phyloP scores from a whole-genome alignment of 2,797 vertebrate genomes.

The Novumbra hubbsi region DNA sequence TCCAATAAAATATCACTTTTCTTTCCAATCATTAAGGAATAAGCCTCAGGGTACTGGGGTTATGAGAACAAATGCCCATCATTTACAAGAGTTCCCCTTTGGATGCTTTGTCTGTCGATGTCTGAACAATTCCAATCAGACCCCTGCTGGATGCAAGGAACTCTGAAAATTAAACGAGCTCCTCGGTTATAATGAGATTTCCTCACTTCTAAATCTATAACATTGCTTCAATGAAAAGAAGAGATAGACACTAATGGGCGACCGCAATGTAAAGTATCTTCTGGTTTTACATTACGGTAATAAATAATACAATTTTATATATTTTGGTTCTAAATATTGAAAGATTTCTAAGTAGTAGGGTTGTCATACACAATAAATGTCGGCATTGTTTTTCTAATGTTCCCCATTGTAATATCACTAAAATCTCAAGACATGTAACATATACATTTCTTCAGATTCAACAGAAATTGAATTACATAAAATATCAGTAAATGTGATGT shows the following conservation, averaged over 20 bases:
- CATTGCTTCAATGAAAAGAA: conserved; percentile 10
- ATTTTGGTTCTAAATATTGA: conserved; percentile 8
- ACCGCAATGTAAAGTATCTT: conserved; percentile 6
- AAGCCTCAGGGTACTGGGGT: conserved; percentile 23
- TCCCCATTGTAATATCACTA: conserved; percentile 25
- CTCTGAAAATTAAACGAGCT: conserved; percentile 33
- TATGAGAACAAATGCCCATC: conserved; percentile 34
- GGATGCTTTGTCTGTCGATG: conserved; percentile 29
- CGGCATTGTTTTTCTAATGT: background rate
- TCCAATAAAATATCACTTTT: conserved; percentile 19
- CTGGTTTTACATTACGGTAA: background rate
- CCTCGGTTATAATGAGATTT: conserved; percentile 20
- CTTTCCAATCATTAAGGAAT: conserved; percentile 27
- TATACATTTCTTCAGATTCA: no score
- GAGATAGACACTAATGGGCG: conserved; percentile 14
- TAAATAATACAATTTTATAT: conserved; percentile 15
- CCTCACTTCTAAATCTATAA: conserved; percentile 8
- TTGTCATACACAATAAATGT: background rate
- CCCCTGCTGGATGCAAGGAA: conserved; percentile 17
- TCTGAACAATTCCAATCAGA: conserved; percentile 41
- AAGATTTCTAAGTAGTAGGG: conserved; percentile 5
- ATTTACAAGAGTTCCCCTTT: conserved; percentile 37
- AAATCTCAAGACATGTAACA: background rate
- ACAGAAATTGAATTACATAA: no score
- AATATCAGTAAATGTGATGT: background rate